Conservation (phyloP, 2,797 vertebrate species). For the Hozukius guyotensis region DNA sequence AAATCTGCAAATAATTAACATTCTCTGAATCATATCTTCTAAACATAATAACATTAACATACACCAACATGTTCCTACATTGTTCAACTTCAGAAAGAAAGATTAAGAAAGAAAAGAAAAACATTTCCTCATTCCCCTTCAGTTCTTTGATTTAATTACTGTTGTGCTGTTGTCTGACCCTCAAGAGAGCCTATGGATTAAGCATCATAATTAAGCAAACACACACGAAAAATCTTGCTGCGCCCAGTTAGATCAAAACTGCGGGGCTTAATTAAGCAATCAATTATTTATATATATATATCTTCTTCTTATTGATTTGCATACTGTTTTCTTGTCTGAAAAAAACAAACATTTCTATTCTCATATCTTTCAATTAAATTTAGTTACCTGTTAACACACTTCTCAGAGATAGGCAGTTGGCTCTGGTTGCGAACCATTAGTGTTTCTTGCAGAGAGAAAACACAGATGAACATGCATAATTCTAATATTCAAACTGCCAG, state of each 20-base stretch:
- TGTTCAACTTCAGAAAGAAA: constrained; percentile 27
- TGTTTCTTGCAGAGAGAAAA: constrained; percentile 1
- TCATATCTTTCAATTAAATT: constrained; percentile 26
- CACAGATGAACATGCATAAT: constrained; percentile 9
- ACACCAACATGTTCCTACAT: background rate
- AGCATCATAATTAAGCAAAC: constrained; percentile 62
- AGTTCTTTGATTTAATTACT: constrained; percentile 58
- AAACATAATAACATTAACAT: constrained; percentile 15
- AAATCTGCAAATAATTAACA: constrained; percentile 39
- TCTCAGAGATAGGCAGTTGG: background rate
- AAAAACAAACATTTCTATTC: constrained; percentile 11
- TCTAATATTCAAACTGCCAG: background rate
- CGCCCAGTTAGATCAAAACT: constrained; percentile 40
- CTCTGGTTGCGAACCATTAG: background rate
- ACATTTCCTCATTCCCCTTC: constrained; percentile 28
- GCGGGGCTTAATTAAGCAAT: constrained; percentile 42
- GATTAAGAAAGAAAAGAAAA: constrained; percentile 32
- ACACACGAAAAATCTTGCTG: constrained; percentile 16
- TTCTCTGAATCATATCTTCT: constrained; percentile 3
- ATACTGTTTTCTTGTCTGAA: constrained; percentile 1
- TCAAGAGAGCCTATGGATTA: constrained; percentile 57
- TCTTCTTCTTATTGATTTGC: constrained; percentile 1
- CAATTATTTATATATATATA: background rate
- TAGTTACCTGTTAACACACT: background rate
- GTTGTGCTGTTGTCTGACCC: constrained; percentile 35